Evolutionary conservation across 2,888 invertebrate species (phyloP).

Genomic region (Germaria angustata): DNA sequence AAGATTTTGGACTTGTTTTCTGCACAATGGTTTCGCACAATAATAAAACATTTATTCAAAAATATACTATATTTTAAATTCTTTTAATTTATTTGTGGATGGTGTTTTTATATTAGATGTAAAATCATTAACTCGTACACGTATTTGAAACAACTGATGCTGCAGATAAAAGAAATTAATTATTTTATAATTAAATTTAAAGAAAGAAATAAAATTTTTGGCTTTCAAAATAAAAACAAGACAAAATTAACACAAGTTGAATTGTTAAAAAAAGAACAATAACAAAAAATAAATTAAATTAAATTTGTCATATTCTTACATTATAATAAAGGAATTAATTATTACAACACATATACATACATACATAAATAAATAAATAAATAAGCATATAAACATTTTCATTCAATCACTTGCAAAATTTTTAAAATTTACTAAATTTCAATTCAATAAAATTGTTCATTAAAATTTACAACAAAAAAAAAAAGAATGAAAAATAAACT

Average conservation of each 20-base stretch:
- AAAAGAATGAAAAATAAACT: constrained; percentile 20
- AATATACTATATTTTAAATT: neutral
- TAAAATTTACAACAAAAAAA: constrained; percentile 35
- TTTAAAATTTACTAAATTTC: constrained; percentile 58
- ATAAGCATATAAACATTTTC: constrained; percentile 47
- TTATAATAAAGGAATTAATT: constrained; percentile 16
- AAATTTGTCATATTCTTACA: constrained; percentile 37
- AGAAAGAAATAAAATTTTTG: constrained; percentile 24
- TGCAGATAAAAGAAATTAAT: neutral
- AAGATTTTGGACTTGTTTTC: neutral
- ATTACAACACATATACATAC: neutral
- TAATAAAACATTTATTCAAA: neutral
- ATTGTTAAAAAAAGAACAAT: constrained; percentile 6
- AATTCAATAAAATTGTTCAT: constrained; percentile 54
- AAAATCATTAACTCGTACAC: constrained; percentile 11
- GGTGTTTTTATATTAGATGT: constrained; percentile 8
- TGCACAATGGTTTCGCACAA: constrained; percentile 21
- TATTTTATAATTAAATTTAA: neutral
- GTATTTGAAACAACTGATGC: constrained; percentile 2
- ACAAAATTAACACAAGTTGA: constrained; percentile 16
- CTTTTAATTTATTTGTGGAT: neutral
- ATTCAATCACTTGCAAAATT: constrained; percentile 53
- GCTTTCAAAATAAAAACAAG: constrained; percentile 15
- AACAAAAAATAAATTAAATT: too few species aligned
- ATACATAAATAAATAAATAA: constrained; percentile 3